phyloP scores from a whole-genome alignment of 2,797 vertebrate species.

The Cheracebus regulus region DNA sequence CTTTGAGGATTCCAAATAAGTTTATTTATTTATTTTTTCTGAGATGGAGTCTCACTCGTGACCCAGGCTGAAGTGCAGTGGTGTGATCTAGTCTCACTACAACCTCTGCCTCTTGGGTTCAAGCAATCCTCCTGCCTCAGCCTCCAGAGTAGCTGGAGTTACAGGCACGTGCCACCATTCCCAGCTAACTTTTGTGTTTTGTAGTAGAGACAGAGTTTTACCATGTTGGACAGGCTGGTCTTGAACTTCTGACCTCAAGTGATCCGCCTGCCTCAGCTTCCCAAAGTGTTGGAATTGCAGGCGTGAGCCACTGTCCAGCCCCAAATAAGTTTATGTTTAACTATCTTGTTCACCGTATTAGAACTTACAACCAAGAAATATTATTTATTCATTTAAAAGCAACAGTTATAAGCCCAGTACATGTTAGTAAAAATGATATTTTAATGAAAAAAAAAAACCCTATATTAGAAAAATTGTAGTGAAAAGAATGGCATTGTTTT shows the following conservation, averaged over 20 bases:
- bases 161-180: not conserved
- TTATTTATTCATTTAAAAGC: constrained; percentile 11
- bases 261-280: not conserved
- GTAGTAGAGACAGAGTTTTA: not conserved
- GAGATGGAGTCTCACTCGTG: not conserved
- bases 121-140: not conserved
- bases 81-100: not conserved
- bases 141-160: not conserved
- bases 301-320: not conserved
- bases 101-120: not conserved
- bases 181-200: not conserved
- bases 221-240: not conserved
- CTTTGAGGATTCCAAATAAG: constrained; percentile 45
- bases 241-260: not conserved
- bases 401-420: not conserved
- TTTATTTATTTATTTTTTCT: constrained; percentile 18
- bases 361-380: constrained; percentile 2
- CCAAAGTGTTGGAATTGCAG: not conserved
- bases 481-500: constrained; percentile 1
- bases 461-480: not conserved
- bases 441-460: constrained; percentile 46
- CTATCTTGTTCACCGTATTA: not conserved
- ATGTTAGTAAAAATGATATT: not conserved
- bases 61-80: not conserved
- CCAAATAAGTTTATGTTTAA: not conserved